phyloP scores from a whole-genome alignment of 2,113 vertebrate species.

The Tyto alba region DNA sequence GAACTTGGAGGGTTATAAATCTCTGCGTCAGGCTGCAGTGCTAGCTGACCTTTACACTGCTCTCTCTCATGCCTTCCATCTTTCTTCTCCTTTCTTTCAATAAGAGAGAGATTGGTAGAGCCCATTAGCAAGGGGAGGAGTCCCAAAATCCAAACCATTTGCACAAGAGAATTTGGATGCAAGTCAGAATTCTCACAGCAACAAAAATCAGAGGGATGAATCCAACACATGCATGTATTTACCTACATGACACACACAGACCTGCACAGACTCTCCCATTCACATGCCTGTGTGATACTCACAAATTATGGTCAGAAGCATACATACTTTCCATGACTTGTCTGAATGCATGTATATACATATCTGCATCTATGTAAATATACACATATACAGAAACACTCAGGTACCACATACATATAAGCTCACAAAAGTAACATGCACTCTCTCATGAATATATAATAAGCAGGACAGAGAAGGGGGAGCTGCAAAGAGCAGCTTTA shows the following conservation, averaged over 20 bases:
- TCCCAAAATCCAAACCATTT: constrained; percentile 6
- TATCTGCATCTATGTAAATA: neutral
- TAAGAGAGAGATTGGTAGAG: neutral
- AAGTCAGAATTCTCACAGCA: neutral
- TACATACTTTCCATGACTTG: neutral
- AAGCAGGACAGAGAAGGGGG: neutral
- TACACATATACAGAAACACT: neutral
- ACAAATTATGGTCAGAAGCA: neutral
- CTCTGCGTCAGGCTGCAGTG: constrained; percentile 40
- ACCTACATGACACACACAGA: neutral
- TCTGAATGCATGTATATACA: neutral
- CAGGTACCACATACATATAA: neutral
- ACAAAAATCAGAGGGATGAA: neutral
- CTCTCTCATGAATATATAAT: fast-evolving
- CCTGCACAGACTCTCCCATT: neutral
- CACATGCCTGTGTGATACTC: neutral
- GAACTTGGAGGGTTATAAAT: constrained; percentile 65
- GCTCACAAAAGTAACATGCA: neutral
- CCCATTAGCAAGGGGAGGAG: neutral
- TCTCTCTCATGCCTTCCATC: constrained; percentile 39
- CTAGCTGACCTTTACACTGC: constrained; percentile 62
- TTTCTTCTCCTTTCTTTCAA: neutral
- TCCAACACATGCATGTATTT: neutral
- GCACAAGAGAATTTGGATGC: neutral
- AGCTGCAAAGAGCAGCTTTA: neutral